Evolutionary conservation across 2,797 vertebrate species (phyloP).

Genomic region (Cyclura pinguis): DNA sequence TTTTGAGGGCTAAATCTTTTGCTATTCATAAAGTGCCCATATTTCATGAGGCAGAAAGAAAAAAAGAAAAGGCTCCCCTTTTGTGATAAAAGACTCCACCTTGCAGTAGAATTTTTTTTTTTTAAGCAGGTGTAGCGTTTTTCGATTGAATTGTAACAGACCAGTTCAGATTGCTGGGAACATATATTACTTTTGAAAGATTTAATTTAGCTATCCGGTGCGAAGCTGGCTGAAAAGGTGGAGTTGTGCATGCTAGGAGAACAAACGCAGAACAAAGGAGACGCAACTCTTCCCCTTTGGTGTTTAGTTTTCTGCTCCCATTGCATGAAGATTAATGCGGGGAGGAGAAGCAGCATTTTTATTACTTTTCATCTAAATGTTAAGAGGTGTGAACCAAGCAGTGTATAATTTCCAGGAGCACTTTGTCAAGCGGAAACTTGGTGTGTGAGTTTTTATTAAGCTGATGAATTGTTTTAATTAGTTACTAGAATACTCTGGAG

Average conservation of each 20-base stretch:
- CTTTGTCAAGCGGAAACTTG: slow-evolving; percentile 66
- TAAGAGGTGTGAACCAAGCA: slow-evolving; percentile 71
- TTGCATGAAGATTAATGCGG: slow-evolving; percentile 76
- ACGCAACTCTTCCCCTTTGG: slow-evolving; percentile 54
- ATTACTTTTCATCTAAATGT: slow-evolving; percentile 72
- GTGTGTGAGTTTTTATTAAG: slow-evolving; percentile 62
- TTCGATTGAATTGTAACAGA: slow-evolving; percentile 72
- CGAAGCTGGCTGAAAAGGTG: slow-evolving; percentile 56
- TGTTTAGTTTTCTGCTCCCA: slow-evolving; percentile 65
- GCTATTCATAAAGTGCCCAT: background rate
- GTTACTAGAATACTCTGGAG: slow-evolving; percentile 67
- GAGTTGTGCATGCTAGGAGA: slow-evolving; percentile 31
- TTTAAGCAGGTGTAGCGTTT: slow-evolving; percentile 19
- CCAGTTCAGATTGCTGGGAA: slow-evolving; percentile 58
- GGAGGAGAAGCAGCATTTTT: slow-evolving; percentile 36
- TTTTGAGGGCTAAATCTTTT: background rate
- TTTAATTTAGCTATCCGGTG: slow-evolving; percentile 73
- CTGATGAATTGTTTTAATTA: slow-evolving; percentile 79
- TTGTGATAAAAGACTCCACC: background rate
- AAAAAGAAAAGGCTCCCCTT: background rate
- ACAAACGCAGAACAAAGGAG: slow-evolving; percentile 47
- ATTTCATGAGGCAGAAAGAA: slow-evolving; percentile 1
- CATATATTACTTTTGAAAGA: slow-evolving; percentile 73
- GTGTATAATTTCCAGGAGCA: slow-evolving; percentile 60
- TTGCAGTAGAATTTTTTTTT: slow-evolving; percentile 11